Evolutionary conservation across 2,888 invertebrate genomes (phyloP).

Genomic region (Parnassius orleans): DNA sequence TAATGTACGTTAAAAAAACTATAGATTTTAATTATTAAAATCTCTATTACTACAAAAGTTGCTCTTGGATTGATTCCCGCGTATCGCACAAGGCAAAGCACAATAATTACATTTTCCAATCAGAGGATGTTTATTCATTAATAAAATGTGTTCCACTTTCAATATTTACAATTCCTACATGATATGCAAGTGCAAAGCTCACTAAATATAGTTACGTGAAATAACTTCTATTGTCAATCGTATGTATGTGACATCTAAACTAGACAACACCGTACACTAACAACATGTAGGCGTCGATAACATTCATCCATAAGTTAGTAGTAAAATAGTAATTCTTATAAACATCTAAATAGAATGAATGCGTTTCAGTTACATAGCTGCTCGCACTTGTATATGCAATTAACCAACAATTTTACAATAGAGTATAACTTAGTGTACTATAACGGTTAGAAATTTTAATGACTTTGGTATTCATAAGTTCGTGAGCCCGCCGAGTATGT

Average conservation of each 20-base stretch:
- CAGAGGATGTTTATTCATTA: slow-evolving; percentile 32
- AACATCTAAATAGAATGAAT: slow-evolving; percentile 61
- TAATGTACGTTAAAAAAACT: slow-evolving; percentile 14
- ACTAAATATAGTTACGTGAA: slow-evolving; percentile 68
- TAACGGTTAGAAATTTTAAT: slow-evolving; percentile 73
- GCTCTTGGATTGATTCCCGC: slow-evolving; percentile 17
- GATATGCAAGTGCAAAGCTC: slow-evolving; percentile 82
- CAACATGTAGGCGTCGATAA: slow-evolving; percentile 43
- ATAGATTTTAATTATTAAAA: slow-evolving; percentile 17
- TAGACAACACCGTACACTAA: slow-evolving; percentile 49
- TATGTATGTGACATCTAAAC: slow-evolving; percentile 55
- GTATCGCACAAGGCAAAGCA: slow-evolving; percentile 26
- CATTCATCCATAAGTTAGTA: slow-evolving; percentile 41
- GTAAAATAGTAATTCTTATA: slow-evolving; percentile 59
- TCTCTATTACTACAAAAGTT: slow-evolving; percentile 10
- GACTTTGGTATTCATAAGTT: slow-evolving; percentile 76
- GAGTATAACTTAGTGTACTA: slow-evolving; percentile 68
- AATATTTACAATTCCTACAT: slow-evolving; percentile 72
- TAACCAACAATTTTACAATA: slow-evolving; percentile 69
- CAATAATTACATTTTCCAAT: slow-evolving; percentile 27
- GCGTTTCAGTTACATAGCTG: slow-evolving; percentile 61
- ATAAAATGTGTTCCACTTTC: slow-evolving; percentile 52
- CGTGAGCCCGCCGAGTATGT: slow-evolving; percentile 35
- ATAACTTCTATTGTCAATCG: slow-evolving; percentile 48
- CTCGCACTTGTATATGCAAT: slow-evolving; percentile 78